Percentiles rank a stretch among this genome's conserved stretches.
phyloP scores from a whole-genome alignment of 2,888 invertebrate genomes.

The Philonicus albiceps region DNA sequence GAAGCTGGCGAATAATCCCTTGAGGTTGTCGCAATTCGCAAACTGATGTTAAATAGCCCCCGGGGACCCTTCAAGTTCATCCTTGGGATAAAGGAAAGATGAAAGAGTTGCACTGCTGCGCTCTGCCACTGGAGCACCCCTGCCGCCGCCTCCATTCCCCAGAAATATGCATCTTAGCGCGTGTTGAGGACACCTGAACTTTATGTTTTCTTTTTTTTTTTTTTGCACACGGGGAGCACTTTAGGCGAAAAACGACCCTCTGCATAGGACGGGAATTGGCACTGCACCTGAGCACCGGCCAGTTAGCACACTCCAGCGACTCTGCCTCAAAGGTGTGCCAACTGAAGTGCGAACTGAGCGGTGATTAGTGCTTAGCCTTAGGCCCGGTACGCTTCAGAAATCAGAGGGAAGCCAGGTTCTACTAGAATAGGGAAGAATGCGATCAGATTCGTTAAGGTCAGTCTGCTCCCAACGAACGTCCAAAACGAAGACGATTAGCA shows the following conservation, averaged over 20 bases:
- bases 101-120: background rate
- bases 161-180: conserved; percentile 16
- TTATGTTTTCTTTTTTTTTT: background rate
- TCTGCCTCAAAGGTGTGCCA: background rate
- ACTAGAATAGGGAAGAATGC: background rate
- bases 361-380: background rate
- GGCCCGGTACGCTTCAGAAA: background rate
- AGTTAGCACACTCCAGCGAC: background rate
- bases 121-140: background rate
- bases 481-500: background rate
- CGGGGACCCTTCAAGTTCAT: conserved; percentile 15
- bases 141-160: background rate
- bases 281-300: background rate
- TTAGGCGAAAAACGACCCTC: background rate
- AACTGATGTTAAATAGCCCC: conserved; percentile 34
- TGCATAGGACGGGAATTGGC: background rate
- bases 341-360: background rate
- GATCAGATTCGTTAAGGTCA: background rate
- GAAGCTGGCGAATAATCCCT: conserved; percentile 32
- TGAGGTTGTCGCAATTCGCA: conserved; percentile 26
- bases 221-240: background rate
- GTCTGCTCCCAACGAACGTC: background rate
- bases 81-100: background rate
- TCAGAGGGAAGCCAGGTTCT: background rate
- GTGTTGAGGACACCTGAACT: conserved; percentile 5